These are phyloP conservation scores for Anguilla rostrata DNA, from an alignment of 2,113 vertebrate genomes.

Conservation along the genomic window DNA sequence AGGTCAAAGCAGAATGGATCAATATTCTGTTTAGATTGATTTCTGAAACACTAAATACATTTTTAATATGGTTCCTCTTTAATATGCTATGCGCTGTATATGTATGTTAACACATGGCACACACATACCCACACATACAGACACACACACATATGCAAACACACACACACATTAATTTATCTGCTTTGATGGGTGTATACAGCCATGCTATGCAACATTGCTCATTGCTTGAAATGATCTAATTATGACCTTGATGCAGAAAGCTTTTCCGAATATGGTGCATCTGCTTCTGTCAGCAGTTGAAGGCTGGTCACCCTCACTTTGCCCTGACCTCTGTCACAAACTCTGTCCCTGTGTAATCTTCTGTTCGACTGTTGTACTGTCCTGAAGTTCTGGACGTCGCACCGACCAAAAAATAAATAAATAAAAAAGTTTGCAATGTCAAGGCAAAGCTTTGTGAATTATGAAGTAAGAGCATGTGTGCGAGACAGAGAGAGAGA, in stretches of 20 bases:
- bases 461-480: neutral
- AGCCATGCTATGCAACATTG: neutral
- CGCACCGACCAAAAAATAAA: neutral
- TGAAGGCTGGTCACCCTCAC: neutral
- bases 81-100: too few relatives aligned
- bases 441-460: neutral
- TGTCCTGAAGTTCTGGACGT: neutral
- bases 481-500: too few relatives aligned
- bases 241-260: slow-evolving; percentile 21
- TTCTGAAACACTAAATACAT: too few relatives aligned
- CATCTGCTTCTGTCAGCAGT: slow-evolving; percentile 22
- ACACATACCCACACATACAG: too few relatives aligned
- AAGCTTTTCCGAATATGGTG: slow-evolving; percentile 2
- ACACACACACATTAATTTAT: neutral
- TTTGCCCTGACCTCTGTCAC: slow-evolving; percentile 18
- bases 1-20: too few relatives aligned
- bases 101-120: too few relatives aligned
- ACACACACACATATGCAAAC: neutral
- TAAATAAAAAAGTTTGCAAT: neutral
- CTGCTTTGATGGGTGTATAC: neutral
- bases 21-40: too few relatives aligned
- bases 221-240: neutral
- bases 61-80: too few relatives aligned
- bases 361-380: neutral
- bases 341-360: neutral